Percentiles rank a stretch among this genome's conserved stretches.
These are phyloP conservation scores for Tachyglossus aculeatus DNA, from an alignment of 2,797 vertebrate species.

Conservation along the genomic window DNA sequence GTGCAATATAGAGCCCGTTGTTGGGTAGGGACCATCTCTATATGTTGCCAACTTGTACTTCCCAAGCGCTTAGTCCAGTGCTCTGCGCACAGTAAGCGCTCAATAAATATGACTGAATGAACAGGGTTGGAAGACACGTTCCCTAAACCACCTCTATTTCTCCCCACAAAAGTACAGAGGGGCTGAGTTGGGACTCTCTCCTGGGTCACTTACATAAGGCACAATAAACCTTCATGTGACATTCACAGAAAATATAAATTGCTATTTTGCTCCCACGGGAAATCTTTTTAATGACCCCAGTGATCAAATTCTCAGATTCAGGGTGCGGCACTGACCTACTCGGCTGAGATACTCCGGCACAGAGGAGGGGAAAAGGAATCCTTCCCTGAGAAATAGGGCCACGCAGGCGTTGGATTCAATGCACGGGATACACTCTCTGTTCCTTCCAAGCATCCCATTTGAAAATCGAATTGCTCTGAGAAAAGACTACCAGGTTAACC, in stretches of 20 bases:
- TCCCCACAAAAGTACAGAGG: neutral
- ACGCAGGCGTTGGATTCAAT: neutral
- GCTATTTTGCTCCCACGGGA: conserved; percentile 30
- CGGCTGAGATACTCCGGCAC: conserved; percentile 11
- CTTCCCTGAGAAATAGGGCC: conserved; percentile 42
- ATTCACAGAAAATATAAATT: conserved; percentile 61
- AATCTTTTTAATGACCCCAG: conserved; percentile 55
- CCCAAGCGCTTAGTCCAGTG: no score
- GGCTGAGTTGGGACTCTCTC: conserved; percentile 34
- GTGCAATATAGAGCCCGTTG: no score
- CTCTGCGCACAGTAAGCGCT: no score
- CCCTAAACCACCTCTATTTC: no score
- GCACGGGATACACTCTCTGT: conserved; percentile 40
- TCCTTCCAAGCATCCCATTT: conserved; percentile 49
- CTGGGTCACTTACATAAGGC: conserved; percentile 65
- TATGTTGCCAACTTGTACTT: no score
- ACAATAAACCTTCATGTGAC: conserved; percentile 69
- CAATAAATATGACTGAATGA: no score
- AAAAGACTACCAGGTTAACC: conserved; percentile 25
- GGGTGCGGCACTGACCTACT: conserved; percentile 41
- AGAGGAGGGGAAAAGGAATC: neutral
- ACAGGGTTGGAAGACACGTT: neutral
- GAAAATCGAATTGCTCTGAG: conserved; percentile 40
- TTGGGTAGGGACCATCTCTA: no score
- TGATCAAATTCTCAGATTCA: conserved; percentile 31